phyloP scores from a whole-genome alignment of 1,140 invertebrate genomes.

The Aphelenchoides fujianensis region DNA sequence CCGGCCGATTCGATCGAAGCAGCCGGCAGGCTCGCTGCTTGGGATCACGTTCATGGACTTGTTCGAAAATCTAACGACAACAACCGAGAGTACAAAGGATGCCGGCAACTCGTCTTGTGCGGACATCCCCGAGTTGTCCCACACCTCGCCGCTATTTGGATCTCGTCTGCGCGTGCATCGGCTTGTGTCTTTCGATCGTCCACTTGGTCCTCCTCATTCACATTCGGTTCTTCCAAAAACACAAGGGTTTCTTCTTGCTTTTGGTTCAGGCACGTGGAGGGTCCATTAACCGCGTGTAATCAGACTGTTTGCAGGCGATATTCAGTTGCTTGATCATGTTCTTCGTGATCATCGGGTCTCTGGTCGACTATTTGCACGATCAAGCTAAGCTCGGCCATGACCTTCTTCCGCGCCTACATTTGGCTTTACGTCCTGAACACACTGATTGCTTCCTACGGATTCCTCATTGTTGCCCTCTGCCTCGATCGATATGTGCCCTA shows the following conservation, averaged over 20 bases:
- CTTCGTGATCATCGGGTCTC: slow-evolving; percentile 27
- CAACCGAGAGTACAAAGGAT: not conserved
- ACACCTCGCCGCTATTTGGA: slow-evolving; percentile 22
- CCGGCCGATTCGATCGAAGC: no score
- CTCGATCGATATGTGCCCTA: slow-evolving; percentile 29
- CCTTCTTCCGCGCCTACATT: slow-evolving; percentile 33
- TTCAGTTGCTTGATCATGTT: slow-evolving; percentile 29
- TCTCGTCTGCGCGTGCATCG: slow-evolving; percentile 17
- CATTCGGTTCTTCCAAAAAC: slow-evolving; percentile 33
- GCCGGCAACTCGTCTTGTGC: not conserved
- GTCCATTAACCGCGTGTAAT: not conserved
- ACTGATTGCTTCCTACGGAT: slow-evolving; percentile 30
- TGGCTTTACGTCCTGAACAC: slow-evolving; percentile 28
- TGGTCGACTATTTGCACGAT: slow-evolving; percentile 30
- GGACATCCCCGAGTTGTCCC: slow-evolving; percentile 1
- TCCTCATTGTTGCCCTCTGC: slow-evolving; percentile 30
- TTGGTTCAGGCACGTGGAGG: slow-evolving; percentile 26
- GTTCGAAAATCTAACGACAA: slow-evolving; percentile 1
- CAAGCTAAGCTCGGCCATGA: slow-evolving; percentile 13
- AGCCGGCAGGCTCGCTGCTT: not conserved
- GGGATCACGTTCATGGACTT: not conserved
- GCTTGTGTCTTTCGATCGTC: slow-evolving; percentile 13
- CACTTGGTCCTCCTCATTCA: slow-evolving; percentile 29
- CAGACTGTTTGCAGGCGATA: slow-evolving; percentile 21
- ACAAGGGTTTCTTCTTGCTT: slow-evolving; percentile 29